Evolutionary conservation across 1,140 invertebrate species (phyloP).

Genomic region (Aphis gossypii): DNA sequence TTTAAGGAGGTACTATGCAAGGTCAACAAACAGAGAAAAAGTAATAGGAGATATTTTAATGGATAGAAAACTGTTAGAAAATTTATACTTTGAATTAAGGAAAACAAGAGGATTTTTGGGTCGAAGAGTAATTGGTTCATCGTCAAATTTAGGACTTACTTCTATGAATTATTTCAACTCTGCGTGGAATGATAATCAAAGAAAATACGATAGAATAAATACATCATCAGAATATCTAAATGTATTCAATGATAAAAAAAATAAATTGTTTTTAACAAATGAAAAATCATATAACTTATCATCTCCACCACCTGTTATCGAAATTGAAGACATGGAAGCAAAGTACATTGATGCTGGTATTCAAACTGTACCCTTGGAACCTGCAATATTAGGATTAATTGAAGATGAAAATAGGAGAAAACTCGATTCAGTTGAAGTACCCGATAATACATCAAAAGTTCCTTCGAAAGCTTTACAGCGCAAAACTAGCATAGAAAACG

Average conservation of each 20-base stretch:
- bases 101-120: constrained; percentile 72
- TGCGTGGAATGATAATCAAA: constrained; percentile 59
- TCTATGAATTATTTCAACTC: not conserved
- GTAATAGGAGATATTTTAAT: constrained; percentile 76
- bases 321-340: constrained; percentile 67
- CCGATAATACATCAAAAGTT: constrained; percentile 63
- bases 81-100: constrained; percentile 75
- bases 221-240: constrained; percentile 61
- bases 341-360: constrained; percentile 63
- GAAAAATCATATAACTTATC: constrained; percentile 61
- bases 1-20: constrained; percentile 72
- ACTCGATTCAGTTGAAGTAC: constrained; percentile 63
- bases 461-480: constrained; percentile 66
- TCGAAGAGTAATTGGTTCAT: constrained; percentile 61
- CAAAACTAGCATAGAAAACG: constrained; percentile 78
- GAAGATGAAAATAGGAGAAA: constrained; percentile 65
- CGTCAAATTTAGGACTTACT: constrained; percentile 27
- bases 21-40: constrained; percentile 71
- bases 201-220: constrained; percentile 64
- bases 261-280: not conserved
- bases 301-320: constrained; percentile 73
- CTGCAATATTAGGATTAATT: constrained; percentile 67
- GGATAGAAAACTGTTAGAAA: constrained; percentile 75
- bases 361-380: constrained; percentile 71
- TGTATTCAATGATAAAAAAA: constrained; percentile 60